These are phyloP conservation scores for Perca flavescens DNA, from an alignment of 2,113 vertebrate species.

Conservation along the genomic window DNA sequence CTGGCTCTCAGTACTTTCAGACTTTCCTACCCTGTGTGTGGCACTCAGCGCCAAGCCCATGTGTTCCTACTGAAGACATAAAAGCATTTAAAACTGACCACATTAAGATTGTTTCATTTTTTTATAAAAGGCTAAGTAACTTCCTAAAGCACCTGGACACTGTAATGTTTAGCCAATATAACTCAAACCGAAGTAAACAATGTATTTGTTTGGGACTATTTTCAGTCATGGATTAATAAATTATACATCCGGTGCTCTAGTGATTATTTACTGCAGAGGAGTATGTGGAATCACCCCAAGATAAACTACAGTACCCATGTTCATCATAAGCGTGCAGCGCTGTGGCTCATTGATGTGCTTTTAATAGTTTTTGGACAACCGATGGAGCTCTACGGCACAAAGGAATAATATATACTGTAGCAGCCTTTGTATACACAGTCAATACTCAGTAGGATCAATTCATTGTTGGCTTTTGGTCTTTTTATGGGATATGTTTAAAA, in stretches of 20 bases:
- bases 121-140: not conserved
- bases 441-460: not conserved
- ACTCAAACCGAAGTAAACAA: not conserved
- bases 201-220: not conserved
- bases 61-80: too few relatives aligned
- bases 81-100: not conserved
- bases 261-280: not conserved
- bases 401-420: not conserved
- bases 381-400: not conserved
- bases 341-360: not conserved
- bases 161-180: not conserved
- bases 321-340: not conserved
- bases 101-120: not conserved
- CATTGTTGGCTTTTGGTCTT: not conserved
- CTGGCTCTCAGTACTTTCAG: not conserved
- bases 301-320: not conserved
- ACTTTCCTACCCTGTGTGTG: not conserved
- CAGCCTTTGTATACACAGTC: not conserved
- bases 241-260: not conserved
- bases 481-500: too few relatives aligned
- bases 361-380: not conserved
- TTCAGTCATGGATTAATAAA: not conserved
- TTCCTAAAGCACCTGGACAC: not conserved
- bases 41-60: not conserved
- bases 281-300: not conserved